Evolutionary conservation across 2,797 vertebrate species (phyloP).

Genomic region (Centropyge bicolor): DNA sequence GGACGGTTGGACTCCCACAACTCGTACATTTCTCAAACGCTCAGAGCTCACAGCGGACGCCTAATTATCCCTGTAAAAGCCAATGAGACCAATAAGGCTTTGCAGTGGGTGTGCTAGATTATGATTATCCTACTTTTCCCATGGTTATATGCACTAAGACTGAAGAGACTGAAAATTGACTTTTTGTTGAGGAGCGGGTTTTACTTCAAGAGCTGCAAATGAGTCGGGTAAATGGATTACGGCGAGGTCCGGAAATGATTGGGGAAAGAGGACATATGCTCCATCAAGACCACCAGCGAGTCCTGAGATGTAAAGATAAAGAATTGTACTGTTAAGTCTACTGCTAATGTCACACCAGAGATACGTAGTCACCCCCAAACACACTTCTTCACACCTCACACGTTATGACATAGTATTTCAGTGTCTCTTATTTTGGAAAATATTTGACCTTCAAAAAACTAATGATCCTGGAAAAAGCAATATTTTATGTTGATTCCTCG

Average conservation of each 20-base stretch:
- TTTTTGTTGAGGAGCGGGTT: constrained; percentile 16
- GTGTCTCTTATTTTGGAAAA: constrained; percentile 11
- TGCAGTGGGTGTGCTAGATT: constrained; percentile 16
- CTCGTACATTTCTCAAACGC: constrained; percentile 15
- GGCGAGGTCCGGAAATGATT: constrained; percentile 28
- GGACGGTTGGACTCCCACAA: background rate
- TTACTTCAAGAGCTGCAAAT: constrained; percentile 46
- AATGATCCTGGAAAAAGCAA: constrained; percentile 9
- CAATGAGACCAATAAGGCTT: constrained; percentile 31
- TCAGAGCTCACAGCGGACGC: constrained; percentile 12
- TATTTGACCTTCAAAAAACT: constrained; percentile 37
- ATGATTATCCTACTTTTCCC: constrained; percentile 35
- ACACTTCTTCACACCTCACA: background rate
- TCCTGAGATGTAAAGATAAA: constrained; percentile 30
- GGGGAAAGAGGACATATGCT: constrained; percentile 38
- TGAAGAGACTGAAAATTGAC: constrained; percentile 3
- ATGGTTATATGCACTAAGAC: constrained; percentile 13
- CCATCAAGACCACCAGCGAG: constrained; percentile 41
- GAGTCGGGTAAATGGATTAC: constrained; percentile 43
- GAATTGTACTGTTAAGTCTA: constrained; percentile 34
- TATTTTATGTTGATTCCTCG: background rate
- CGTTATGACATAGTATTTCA: background rate
- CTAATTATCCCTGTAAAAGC: constrained; percentile 30
- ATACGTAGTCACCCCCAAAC: background rate
- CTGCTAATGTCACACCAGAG: constrained; percentile 44